Base-by-base conservation (phyloP, 2,888 invertebrate genomes). In the Habroteleia sp. region DNA sequence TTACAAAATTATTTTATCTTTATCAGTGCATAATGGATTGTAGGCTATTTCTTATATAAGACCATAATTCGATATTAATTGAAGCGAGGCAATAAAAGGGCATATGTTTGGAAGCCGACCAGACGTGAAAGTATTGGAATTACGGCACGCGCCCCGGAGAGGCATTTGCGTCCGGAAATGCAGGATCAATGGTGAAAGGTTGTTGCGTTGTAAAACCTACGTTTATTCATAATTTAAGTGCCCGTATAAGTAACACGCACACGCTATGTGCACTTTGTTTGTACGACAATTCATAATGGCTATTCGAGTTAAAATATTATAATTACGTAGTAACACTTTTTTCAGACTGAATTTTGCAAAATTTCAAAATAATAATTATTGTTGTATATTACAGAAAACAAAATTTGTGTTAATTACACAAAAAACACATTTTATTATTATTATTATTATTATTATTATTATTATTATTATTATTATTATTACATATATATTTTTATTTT, bases 141-240 rank as follows among this genome's bases (percentile, higher is more conserved):
- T 39, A 29, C 13, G 52, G 63, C 65, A 27, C 46, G 66, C 56
- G 54, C 37, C 20, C 56, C 44, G 44, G 14, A 14, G 31, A 31
- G 52, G 42, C 50, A 46, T 56, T 66, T 25, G 46, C 46, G 56
- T 39, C 37, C 56, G 69, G 69, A 69, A 58, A 60, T 33, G 14
- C 58, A 60, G 48, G 58, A 69, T 69, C 69, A 60, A 60, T 69
- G 69, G 69, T 69, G 69, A 69, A 69, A 69, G 69, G 69, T 60
- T 50, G 60, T 50, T 37, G 69, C 52, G 69, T 52, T 41, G 42
- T 35, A 29, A 52, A 60, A 31, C 52, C 60, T 44, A 60, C 69
- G 60, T 69, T 60, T 69, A 60, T 69, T 69, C 69, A 69, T 60
- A 42, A 60, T 60, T 60, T 35, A 60, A 23, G 10, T 46, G 42